Percentiles rank a stretch among this genome's conserved stretches.
Evolutionary conservation across 2,888 invertebrate genomes (phyloP).

Genomic region (Epiblema foenella): DNA sequence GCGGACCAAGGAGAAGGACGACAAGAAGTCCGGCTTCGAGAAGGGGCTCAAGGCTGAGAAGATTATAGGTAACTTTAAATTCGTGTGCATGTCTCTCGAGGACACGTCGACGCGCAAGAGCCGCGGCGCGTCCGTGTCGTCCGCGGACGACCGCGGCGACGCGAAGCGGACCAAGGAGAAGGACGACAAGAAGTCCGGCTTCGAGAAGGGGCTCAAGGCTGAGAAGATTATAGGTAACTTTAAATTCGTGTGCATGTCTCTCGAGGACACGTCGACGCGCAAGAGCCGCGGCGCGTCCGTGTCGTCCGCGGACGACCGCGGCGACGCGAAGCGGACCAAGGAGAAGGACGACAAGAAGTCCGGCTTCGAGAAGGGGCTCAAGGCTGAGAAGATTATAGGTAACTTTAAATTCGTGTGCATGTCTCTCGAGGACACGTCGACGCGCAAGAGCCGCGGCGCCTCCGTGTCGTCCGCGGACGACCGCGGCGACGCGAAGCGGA

Average conservation of each 20-base stretch:
- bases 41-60: slow-evolving; percentile 93
- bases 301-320: slow-evolving; percentile 72
- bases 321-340: slow-evolving; percentile 70
- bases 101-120: slow-evolving; percentile 67
- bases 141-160: slow-evolving; percentile 68
- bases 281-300: slow-evolving; percentile 71
- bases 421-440: slow-evolving; percentile 69
- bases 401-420: slow-evolving; percentile 73
- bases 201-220: slow-evolving; percentile 92
- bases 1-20: slow-evolving; percentile 73
- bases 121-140: slow-evolving; percentile 71
- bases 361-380: slow-evolving; percentile 92
- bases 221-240: slow-evolving; percentile 94
- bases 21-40: slow-evolving; percentile 89
- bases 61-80: slow-evolving; percentile 90
- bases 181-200: slow-evolving; percentile 86
- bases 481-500: slow-evolving; percentile 66
- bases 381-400: slow-evolving; percentile 95
- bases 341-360: slow-evolving; percentile 78
- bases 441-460: slow-evolving; percentile 65
- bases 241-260: slow-evolving; percentile 68
- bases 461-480: slow-evolving; percentile 77
- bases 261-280: slow-evolving; percentile 67
- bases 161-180: slow-evolving; percentile 75
- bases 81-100: slow-evolving; percentile 72